A percentile compares a stretch with the other conserved stretches of the same genome.
These are phyloP conservation scores for Taxidea taxus DNA, from an alignment of 2,113 vertebrate species.

Conservation along the genomic window DNA sequence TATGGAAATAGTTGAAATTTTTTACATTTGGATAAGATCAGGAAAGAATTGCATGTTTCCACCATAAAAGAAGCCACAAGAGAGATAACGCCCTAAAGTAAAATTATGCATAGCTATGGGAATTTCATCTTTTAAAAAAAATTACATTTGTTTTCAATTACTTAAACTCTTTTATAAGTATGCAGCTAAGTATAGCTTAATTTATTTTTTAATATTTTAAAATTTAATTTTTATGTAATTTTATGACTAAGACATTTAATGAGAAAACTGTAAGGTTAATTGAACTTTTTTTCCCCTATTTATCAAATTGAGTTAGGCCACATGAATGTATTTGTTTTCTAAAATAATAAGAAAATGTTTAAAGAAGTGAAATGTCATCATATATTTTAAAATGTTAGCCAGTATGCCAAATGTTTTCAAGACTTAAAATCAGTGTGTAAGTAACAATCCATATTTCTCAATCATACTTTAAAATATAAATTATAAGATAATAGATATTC, in stretches of 20 bases:
- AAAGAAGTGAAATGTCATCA: background rate
- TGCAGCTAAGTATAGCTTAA: background rate
- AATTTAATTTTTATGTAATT: background rate
- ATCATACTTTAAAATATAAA: background rate
- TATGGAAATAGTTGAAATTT: background rate
- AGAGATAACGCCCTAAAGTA: background rate
- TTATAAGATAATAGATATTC: background rate
- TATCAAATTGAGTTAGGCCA: background rate
- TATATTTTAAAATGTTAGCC: background rate
- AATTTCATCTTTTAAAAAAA: background rate
- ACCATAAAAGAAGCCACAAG: background rate
- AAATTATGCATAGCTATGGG: background rate
- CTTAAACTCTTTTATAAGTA: background rate
- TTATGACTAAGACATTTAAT: background rate
- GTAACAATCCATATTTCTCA: background rate
- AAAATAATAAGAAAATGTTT: background rate
- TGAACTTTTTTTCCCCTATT: background rate
- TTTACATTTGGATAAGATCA: background rate
- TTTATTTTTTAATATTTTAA: background rate
- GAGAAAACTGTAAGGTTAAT: background rate
- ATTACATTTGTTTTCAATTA: background rate
- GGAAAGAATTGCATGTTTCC: background rate
- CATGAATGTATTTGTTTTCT: background rate
- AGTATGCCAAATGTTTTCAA: background rate
- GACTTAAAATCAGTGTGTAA: background rate